These are phyloP conservation scores for Sebastes kiyomatsui DNA, from an alignment of 2,797 vertebrate genomes.

Conservation along the genomic window DNA sequence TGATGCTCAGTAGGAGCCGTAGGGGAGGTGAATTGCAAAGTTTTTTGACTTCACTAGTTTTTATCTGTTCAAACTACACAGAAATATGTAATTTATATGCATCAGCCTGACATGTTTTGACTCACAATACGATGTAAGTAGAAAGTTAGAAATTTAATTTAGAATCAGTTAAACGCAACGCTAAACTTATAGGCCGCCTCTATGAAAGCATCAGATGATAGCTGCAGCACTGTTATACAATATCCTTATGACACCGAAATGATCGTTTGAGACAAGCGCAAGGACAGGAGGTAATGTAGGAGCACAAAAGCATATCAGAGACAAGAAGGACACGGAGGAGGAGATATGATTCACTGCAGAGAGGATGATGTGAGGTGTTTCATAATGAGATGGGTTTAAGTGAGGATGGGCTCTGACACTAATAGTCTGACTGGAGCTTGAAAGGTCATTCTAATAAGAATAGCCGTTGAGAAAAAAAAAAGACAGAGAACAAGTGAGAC, in stretches of 20 bases:
- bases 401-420: background rate
- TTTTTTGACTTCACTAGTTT: background rate
- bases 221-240: background rate
- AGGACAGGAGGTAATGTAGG: background rate
- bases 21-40: background rate
- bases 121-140: background rate
- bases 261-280: background rate
- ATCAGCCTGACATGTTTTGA: constrained; percentile 1
- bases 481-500: background rate
- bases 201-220: background rate
- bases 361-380: constrained; percentile 11
- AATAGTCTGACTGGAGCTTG: background rate
- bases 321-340: background rate
- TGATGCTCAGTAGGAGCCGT: background rate
- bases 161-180: background rate
- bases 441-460: background rate
- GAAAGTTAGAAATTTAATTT: background rate
- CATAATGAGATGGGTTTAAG: constrained; percentile 10
- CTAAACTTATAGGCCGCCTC: background rate
- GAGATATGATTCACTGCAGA: constrained; percentile 1
- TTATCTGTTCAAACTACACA: background rate
- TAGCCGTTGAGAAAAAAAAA: background rate
- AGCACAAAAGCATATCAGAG: background rate
- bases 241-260: background rate
- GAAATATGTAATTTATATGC: background rate